phyloP scores from a whole-genome alignment of 1,140 invertebrate genomes.

The Centruroides sculpturatus region DNA sequence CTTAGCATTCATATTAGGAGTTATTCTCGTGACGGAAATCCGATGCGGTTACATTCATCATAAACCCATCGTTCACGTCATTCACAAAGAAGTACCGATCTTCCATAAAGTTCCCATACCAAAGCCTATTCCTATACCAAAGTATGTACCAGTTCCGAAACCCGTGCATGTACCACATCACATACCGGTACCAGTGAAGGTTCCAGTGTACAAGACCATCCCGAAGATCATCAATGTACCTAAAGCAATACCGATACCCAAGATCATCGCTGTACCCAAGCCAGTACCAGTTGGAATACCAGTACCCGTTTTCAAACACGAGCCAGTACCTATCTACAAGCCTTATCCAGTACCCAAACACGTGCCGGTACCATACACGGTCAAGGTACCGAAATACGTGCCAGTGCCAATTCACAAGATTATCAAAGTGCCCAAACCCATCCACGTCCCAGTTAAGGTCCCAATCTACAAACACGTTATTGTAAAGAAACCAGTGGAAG shows the following conservation, averaged over 20 bases:
- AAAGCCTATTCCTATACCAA: conserved; percentile 21
- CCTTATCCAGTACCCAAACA: conserved; percentile 16
- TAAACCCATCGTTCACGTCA: conserved; percentile 7
- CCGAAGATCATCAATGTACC: conserved; percentile 22
- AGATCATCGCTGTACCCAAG: conserved; percentile 21
- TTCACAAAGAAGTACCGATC: conserved; percentile 14
- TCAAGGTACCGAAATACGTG: conserved; percentile 22
- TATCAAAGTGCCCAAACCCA: conserved; percentile 22
- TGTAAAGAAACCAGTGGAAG: conserved; percentile 23
- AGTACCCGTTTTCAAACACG: conserved; percentile 21
- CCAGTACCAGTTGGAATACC: conserved; percentile 21
- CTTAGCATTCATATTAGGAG: too few species aligned
- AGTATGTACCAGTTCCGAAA: conserved; percentile 20
- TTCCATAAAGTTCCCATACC: conserved; percentile 24
- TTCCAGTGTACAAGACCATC: conserved; percentile 19
- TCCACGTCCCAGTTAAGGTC: conserved; percentile 22
- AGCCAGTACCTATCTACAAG: conserved; percentile 22
- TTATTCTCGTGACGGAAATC: too few species aligned
- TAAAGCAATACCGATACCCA: conserved; percentile 22
- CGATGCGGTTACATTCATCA: neutral
- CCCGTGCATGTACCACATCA: conserved; percentile 20
- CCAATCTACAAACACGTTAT: conserved; percentile 23
- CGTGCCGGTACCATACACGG: conserved; percentile 18
- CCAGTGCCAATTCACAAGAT: conserved; percentile 23
- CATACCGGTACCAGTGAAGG: conserved; percentile 20